phyloP scores from a whole-genome alignment of 1,140 invertebrate genomes.

The Macrobrachium nipponense region DNA sequence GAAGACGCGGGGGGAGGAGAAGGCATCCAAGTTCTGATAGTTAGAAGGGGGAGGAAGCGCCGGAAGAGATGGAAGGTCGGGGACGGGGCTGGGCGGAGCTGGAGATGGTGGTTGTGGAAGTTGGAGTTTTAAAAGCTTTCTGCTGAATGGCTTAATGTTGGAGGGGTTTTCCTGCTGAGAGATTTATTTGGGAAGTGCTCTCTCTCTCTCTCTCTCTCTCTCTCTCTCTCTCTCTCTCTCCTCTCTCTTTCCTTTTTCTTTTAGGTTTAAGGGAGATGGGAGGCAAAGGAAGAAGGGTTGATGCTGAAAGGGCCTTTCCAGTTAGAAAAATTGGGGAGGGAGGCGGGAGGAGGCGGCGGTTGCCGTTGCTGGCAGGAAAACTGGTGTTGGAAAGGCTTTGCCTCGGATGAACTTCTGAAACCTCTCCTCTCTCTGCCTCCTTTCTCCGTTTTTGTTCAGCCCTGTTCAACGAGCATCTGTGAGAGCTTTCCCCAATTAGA shows the following conservation, averaged over 20 bases:
- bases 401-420: no score
- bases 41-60: conserved; percentile 21
- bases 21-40: conserved; percentile 25
- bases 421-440: no score
- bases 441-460: no score
- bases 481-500: no score
- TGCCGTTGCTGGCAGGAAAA: no score
- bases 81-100: background rate
- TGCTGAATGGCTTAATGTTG: no score
- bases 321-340: no score
- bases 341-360: no score
- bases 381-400: no score
- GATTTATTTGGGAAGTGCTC: background rate
- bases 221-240: background rate
- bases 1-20: no score
- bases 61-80: background rate
- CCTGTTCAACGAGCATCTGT: no score
- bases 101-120: background rate
- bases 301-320: no score
- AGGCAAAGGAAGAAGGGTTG: background rate
- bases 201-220: background rate
- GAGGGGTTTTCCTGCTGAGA: background rate
- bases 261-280: background rate
- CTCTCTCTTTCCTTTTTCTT: background rate
- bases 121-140: background rate